phyloP scores from a whole-genome alignment of 1,140 invertebrate genomes.

The Doryteuthis pealeii region DNA sequence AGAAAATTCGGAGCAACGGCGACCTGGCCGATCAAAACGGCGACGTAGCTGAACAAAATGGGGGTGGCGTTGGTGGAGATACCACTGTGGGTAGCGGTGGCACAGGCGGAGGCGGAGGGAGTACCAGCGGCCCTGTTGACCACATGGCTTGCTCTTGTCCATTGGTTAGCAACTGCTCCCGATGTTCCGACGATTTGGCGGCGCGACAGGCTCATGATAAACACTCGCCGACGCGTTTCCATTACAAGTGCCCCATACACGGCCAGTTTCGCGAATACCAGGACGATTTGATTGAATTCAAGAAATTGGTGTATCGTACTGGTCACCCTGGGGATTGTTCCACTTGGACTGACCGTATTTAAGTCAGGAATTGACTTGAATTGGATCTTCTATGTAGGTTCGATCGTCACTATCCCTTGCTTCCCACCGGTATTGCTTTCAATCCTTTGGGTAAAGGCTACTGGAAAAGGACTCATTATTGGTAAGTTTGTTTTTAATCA shows the following conservation, averaged over 20 bases:
- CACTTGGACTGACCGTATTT: constrained; percentile 49
- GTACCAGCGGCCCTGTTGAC: constrained; percentile 7
- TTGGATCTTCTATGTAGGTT: constrained; percentile 55
- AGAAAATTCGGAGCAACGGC: not conserved
- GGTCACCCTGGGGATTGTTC: constrained; percentile 51
- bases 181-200: constrained; percentile 31
- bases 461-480: constrained; percentile 46
- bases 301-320: constrained; percentile 56
- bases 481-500: no score
- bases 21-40: not conserved
- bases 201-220: constrained; percentile 18
- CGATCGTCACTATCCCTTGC: constrained; percentile 52
- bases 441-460: constrained; percentile 55
- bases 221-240: constrained; percentile 38
- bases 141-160: constrained; percentile 23
- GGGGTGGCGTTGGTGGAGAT: constrained; percentile 13
- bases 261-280: constrained; percentile 54
- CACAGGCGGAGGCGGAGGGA: constrained; percentile 20
- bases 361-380: constrained; percentile 52
- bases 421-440: constrained; percentile 52
- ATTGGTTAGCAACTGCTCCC: constrained; percentile 25
- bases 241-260: constrained; percentile 54
- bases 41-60: constrained; percentile 29
- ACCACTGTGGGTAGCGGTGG: constrained; percentile 1
- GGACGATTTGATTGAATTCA: constrained; percentile 56